Evolutionary conservation across 2,797 vertebrate genomes (phyloP).

Genomic region (Hydrolagus colliei): DNA sequence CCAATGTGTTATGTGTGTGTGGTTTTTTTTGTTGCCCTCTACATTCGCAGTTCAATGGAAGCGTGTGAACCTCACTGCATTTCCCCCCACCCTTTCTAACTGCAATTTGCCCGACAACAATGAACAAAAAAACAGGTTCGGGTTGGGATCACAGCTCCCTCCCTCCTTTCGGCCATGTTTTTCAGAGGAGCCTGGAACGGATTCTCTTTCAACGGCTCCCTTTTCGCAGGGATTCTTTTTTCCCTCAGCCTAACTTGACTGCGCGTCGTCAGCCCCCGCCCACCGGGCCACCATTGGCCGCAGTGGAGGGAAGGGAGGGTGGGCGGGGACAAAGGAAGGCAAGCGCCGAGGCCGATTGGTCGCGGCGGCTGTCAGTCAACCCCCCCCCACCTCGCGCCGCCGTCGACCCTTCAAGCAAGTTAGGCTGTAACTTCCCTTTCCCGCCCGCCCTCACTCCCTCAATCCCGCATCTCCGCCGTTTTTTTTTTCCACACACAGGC

Average conservation of each 20-base stretch:
- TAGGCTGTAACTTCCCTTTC: no score
- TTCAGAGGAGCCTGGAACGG: neutral
- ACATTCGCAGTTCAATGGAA: neutral
- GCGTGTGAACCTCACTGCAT: neutral
- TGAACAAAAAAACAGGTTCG: neutral
- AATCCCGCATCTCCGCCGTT: no score
- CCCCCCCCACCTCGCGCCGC: no score
- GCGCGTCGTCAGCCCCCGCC: neutral
- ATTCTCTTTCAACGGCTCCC: neutral
- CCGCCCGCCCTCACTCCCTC: neutral
- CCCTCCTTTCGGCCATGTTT: conserved; percentile 7
- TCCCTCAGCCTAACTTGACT: conserved; percentile 23
- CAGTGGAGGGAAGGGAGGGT: no score
- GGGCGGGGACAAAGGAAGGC: no score
- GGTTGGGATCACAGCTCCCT: neutral
- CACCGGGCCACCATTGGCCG: neutral
- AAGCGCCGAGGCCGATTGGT: neutral
- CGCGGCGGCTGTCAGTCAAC: neutral
- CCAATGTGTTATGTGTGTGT: no score
- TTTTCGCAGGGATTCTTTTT: neutral
- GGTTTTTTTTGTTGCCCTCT: neutral
- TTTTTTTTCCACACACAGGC: neutral
- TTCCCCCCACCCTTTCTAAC: neutral
- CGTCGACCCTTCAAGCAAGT: neutral
- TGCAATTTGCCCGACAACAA: neutral